Conservation (phyloP, 2,797 vertebrate species). For the Toxotes lorentzi region DNA sequence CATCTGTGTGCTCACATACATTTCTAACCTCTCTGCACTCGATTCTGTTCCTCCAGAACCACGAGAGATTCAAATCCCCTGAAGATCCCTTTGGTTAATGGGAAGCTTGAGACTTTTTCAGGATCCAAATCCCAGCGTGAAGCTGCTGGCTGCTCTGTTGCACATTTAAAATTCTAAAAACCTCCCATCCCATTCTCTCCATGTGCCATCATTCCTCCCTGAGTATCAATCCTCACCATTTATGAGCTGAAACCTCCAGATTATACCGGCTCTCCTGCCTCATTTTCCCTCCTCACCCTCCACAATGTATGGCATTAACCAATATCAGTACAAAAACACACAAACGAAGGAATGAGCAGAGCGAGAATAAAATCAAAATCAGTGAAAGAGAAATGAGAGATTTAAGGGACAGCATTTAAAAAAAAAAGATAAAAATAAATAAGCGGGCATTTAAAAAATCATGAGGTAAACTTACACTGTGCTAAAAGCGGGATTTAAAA, state of each 20-base stretch:
- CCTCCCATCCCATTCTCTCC: slow-evolving; percentile 8
- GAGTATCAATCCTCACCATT: slow-evolving; percentile 11
- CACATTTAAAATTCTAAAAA: slow-evolving; percentile 31
- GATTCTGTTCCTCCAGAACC: neutral
- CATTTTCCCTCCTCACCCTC: slow-evolving; percentile 37
- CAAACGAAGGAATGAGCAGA: too few relatives aligned
- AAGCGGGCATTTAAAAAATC: too few relatives aligned
- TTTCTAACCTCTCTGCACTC: neutral
- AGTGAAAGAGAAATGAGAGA: too few relatives aligned
- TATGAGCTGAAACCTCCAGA: slow-evolving; percentile 27
- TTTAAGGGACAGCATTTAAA: too few relatives aligned
- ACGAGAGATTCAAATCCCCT: neutral
- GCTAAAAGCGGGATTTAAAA: neutral
- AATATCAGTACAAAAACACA: too few relatives aligned
- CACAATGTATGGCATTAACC: neutral
- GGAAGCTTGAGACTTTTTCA: slow-evolving; percentile 12
- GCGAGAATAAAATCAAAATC: too few relatives aligned
- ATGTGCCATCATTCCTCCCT: neutral
- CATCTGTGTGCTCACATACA: neutral
- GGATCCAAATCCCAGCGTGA: neutral
- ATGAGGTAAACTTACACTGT: too few relatives aligned
- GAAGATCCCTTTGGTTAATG: slow-evolving; percentile 5
- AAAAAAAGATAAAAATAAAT: too few relatives aligned
- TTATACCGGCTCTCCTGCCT: slow-evolving; percentile 29
- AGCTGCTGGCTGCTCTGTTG: slow-evolving; percentile 1